Evolutionary conservation across 2,113 vertebrate species (phyloP), one percentile per base, ranked within the genome.

Genomic region (Ariopsis seemanni): DNA sequence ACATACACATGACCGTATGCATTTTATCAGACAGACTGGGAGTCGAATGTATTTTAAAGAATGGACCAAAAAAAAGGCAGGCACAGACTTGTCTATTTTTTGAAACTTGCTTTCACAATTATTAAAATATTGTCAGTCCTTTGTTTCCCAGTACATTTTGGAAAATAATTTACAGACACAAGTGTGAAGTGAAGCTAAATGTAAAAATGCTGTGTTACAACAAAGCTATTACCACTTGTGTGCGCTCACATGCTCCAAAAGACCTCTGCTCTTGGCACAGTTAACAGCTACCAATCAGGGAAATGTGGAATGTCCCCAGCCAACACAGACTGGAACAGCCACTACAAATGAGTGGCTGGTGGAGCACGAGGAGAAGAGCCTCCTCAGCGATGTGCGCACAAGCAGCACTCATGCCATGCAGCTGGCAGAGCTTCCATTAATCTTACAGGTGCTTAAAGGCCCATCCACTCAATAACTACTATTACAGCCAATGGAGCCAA

Each of bases 391-490:
- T 25, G 84, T 82, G 55, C 48, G 27, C 55, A 55, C 65, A 86
- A 62, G 52, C 74, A 79, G 75, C 67, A 79, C 80, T 81, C 67
- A 20, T 81, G 63, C 82, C 82, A 67, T 48, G 81, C 85, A 90
- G 82, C 84, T 88, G 82, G 58, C 30, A 90, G 85, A 81, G 85
- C 52, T 57, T 57, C 75, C 85, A 88, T 88, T 90, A 87, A 86
- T 88, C 62, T 88, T 90, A 90, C 89, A 88, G 89, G 89, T 90
- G 87, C 89, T 86, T 90, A 86, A 79, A 86, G 81, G 30, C 83
- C 82, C 87, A 88, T 84, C 82, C 82, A 90, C 84, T 90, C 87
- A 90, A 90, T 86, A 90, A 88, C 87, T 69, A 85, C 89, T 85
- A 90, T 82, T 87, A 77, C 81, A 87, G 69, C 67, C 85, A 90